Evolutionary conservation across 2,797 vertebrate species (phyloP), one percentile per base, ranked within the genome.

Genomic region (Sebastes oblongus): DNA sequence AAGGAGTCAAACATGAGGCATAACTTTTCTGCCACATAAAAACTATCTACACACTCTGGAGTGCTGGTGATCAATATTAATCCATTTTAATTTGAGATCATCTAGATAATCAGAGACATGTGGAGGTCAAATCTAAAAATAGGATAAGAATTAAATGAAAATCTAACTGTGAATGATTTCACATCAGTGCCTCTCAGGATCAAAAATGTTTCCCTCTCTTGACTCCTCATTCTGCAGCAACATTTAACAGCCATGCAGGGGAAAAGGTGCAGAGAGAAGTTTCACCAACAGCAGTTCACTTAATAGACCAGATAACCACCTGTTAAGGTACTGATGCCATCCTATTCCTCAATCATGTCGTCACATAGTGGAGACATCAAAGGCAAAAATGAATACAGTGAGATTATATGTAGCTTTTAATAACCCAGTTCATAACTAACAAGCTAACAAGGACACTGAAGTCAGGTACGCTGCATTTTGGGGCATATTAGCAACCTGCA

Each of bases 41-140:
- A 78, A 39, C 2, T 54, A 70, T 70, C 9, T 22, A 18, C 8
- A 27, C 42, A 39, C 18, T 22, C 22, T 36, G 65, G n/a, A 14
- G 30, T 6, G 1, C 12, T 2, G 4, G 25, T 30, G 27, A 68
- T 73, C 34, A 20, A 77, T 61, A n/a, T 18, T 10, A 74, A 68
- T 87, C 68, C 1, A 71, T 86, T 77, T 80, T 50, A 10, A 69
- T 76, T 82, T 64, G 0, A 81, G 50, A 59, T 77, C 0, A 75
- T 77, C 9, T 1, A 3, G 54, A 83, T 75, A 52, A 58, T 29
- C 42, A 5, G 29, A 77, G 67, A 61, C 24, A 3, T 34, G 25
- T 66, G 39, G 18, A 60, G 65, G 76, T 27, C 39, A 25, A 66
- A 79, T 72, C 36, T 36, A 10, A 61, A 46, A 62, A 64, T 24